phyloP scores from a whole-genome alignment of 2,797 vertebrate genomes.

The Hylomyscus alleni region DNA sequence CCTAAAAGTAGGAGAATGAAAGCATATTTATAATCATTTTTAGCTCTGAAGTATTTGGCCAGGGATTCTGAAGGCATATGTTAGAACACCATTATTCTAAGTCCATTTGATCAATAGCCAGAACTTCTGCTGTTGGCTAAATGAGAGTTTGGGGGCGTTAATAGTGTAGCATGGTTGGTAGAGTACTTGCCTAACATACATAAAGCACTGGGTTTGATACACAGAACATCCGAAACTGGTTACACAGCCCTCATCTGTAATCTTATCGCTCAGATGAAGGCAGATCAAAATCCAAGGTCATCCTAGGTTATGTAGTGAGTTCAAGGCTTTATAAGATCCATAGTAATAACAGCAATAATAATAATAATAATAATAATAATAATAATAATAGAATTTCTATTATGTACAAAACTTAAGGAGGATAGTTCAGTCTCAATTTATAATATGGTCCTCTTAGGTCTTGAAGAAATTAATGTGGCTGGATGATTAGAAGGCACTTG shows the following conservation, averaged over 20 bases:
- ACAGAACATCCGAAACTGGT: not conserved
- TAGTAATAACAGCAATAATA: not conserved
- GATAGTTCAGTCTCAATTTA: not conserved
- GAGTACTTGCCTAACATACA: not conserved
- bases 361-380: not conserved
- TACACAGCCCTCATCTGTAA: not conserved
- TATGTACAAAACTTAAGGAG: conserved; percentile 1
- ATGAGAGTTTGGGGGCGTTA: not conserved
- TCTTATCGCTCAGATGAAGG: not conserved
- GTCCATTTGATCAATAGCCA: not conserved
- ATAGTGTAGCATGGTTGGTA: not conserved
- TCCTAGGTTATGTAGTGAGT: not conserved
- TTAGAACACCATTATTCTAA: not conserved
- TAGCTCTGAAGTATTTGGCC: not conserved
- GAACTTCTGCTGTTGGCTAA: not conserved
- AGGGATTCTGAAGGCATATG: not conserved
- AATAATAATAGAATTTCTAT: not conserved
- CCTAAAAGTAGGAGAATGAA: not conserved
- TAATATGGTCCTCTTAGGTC: not conserved
- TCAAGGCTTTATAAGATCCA: not conserved
- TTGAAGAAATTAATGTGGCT: not conserved
- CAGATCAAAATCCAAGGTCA: not conserved
- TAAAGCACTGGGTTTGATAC: not conserved
- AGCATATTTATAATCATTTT: not conserved
- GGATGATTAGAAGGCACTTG: not conserved